Evolutionary conservation across 1,140 invertebrate species (phyloP).

Genomic region (Rhyzopertha dominica): DNA sequence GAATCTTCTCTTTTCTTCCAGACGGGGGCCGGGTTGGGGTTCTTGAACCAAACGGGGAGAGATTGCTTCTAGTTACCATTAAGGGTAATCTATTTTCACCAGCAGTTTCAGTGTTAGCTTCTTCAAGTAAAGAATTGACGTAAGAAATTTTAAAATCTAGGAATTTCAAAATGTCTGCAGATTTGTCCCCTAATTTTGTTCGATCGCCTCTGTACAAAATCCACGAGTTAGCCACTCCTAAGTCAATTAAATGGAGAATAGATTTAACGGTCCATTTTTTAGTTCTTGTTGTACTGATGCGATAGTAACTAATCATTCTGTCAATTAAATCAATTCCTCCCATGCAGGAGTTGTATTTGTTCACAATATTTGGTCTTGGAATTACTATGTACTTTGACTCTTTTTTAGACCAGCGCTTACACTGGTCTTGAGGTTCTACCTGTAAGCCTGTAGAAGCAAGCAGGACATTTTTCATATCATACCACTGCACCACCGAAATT

Average conservation of each 20-base stretch:
- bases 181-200: slow-evolving; percentile 6
- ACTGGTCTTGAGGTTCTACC: slow-evolving; percentile 18
- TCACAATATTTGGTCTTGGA: slow-evolving; percentile 37
- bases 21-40: too few species aligned
- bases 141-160: slow-evolving; percentile 8
- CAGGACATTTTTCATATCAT: slow-evolving; percentile 17
- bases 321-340: slow-evolving; percentile 42
- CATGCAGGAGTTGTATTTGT: slow-evolving; percentile 44
- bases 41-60: too few species aligned
- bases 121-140: background rate
- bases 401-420: slow-evolving; percentile 35
- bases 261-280: slow-evolving; percentile 21
- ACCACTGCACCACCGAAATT: slow-evolving; percentile 21
- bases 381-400: slow-evolving; percentile 36
- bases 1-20: too few species aligned
- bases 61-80: too few species aligned
- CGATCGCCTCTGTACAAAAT: slow-evolving; percentile 11
- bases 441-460: slow-evolving; percentile 17
- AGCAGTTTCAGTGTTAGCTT: too few species aligned
- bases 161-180: slow-evolving; percentile 5
- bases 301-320: slow-evolving; percentile 23
- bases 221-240: slow-evolving; percentile 15
- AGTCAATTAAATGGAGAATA: slow-evolving; percentile 19
- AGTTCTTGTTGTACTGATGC: slow-evolving; percentile 14
- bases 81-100: too few species aligned